Evolutionary conservation across 2,888 invertebrate species (phyloP), one percentile per base, ranked within the genome.

Genomic region (Coenonympha arcania): DNA sequence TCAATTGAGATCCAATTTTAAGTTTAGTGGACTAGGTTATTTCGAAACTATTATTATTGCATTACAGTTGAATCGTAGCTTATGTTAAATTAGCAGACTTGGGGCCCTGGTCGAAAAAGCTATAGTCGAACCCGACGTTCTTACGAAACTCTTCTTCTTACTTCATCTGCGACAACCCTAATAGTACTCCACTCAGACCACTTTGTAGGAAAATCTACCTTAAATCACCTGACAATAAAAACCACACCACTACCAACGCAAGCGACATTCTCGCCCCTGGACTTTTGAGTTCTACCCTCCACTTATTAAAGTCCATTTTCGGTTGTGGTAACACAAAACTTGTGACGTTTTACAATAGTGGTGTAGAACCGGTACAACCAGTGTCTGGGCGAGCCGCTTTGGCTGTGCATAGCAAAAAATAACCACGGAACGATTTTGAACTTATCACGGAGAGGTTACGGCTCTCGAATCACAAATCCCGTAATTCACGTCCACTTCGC

Each of bases 381-480:
- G 76, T 77, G 73, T 73, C 77, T 71, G 74, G 61, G 61, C 68
- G 69, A 61, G 62, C 64, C 63, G 71, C 68, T n/a, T n/a, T n/a
- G 68, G 71, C 69, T 73, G 71, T 66, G 72, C 64, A 68, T 73
- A 71, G 78, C 73, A 74, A 80, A 78, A 76, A 78, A 75, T 69
- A 73, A 71, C 52, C 48, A 66, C 64, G 65, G 61, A 66, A 65
- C 66, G 31, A 64, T 59, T 68, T 65, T 63, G 61, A 70, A 68
- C 60, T 68, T 65, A 68, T 65, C 59, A 59, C 59, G 62, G 61
- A 55, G 56, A 60, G 58, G 61, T 62, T 57, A 55, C 59, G 57
- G 48, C 49, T 59, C 55, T 59, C 62, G 60, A 62, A 60, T 62
- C 60, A 61, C 55, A 42, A 52, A 52, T 52, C 41, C 36, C 39